Base-by-base conservation (phyloP, 1,140 invertebrate species). In the Neuroterus valhalla region DNA sequence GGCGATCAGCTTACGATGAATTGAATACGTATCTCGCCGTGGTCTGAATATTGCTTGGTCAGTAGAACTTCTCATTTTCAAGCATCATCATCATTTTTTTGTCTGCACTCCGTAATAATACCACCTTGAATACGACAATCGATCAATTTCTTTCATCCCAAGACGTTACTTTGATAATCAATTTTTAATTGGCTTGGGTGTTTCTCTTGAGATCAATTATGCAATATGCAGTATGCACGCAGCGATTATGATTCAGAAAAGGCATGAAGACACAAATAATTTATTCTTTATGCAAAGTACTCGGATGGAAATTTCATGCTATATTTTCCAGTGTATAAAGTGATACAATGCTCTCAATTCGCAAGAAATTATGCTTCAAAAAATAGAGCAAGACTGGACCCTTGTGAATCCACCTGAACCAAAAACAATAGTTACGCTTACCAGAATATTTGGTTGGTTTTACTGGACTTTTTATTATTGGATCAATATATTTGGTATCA, bases 81-180 rank as follows among this genome's bases (percentile, higher is more conserved):
- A 62, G 14, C 26, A 62, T 38, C 23, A 62, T 62, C 15, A 62
- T 26, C 11, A 62, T 31, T 31, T 26, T 62, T 62, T 62, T 62
- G 55, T 15, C 55, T 12, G 17, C 17, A 48, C 46, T 48, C 46
- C 46, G 15, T 45, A 45, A 48, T 48, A 48, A 48, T 19, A 19
- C 46, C 55, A 31, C 55, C 55, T 62, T 62, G 55, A 62, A 62
- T 14, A 62, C 55, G 23, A 62, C 55, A 31, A 62, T 62, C 55
- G 55, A 62, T 62, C 55, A 62, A 62, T 31, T 62, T 62, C 55
- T 62, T 62, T 23, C 55, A 62, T 31, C 26, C 26, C 55, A n/a
- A n/a, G 55, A 62, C 21, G 11, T 62, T n/a, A 15, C n/a, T 62
- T 8, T 62, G 26, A 62, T 62, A 38, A 62, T 62, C 55, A 31